Percentiles rank a stretch among this genome's conserved stretches.
Evolutionary conservation across 2,113 vertebrate species (phyloP).

Genomic region (Phyllostomus hastatus): DNA sequence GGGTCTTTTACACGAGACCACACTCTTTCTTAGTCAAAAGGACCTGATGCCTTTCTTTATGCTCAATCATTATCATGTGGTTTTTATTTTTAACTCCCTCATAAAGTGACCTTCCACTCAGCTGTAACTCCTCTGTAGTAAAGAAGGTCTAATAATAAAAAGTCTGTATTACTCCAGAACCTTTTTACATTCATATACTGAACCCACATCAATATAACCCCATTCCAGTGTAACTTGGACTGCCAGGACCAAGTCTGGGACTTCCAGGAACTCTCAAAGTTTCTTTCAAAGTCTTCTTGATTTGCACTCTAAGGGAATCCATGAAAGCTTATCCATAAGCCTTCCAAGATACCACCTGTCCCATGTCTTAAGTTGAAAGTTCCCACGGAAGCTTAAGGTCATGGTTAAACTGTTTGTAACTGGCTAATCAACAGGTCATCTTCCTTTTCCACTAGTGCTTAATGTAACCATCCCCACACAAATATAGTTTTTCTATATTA

Average conservation of each 20-base stretch:
- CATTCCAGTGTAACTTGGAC: neutral
- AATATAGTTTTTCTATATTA: neutral
- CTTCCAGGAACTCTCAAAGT: neutral
- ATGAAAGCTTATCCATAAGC: neutral
- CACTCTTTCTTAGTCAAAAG: neutral
- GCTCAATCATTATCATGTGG: neutral
- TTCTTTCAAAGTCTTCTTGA: neutral
- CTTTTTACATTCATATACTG: neutral
- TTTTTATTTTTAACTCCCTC: slow-evolving; percentile 1
- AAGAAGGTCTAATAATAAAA: neutral
- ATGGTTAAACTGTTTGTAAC: neutral
- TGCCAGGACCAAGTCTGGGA: neutral
- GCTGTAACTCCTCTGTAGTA: neutral
- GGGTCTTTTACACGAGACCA: neutral
- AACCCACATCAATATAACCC: neutral
- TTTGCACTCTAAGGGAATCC: neutral
- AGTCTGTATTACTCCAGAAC: neutral
- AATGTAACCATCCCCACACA: neutral
- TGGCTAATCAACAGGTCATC: neutral
- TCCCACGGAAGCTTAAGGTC: neutral
- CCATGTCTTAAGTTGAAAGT: neutral
- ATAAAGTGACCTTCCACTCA: neutral
- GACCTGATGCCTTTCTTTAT: neutral
- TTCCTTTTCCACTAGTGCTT: neutral
- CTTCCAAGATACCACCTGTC: neutral